phyloP scores from a whole-genome alignment of 1,140 invertebrate species.

The Drosophila gunungcola region DNA sequence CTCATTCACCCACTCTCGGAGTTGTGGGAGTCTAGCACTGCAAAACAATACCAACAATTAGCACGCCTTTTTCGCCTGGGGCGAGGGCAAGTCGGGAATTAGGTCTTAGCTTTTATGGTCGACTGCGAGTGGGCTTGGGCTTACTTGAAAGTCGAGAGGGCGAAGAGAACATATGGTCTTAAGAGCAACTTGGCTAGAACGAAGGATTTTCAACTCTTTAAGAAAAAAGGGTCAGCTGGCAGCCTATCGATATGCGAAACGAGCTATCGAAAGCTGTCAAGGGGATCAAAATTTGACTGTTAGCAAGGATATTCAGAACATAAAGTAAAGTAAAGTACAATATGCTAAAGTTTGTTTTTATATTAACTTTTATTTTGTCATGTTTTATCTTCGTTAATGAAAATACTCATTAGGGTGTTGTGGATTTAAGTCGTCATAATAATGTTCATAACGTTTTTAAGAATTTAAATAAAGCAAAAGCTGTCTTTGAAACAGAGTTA shows the following conservation, averaged over 20 bases:
- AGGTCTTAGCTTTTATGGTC: conserved; percentile 53
- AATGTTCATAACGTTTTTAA: no score
- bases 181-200: neutral
- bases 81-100: conserved; percentile 37
- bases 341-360: no score
- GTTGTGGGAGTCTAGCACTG: conserved; percentile 53
- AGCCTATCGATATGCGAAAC: conserved; percentile 20
- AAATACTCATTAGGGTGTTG: no score
- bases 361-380: no score
- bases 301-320: no score
- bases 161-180: conserved; percentile 17
- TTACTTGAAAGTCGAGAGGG: conserved; percentile 15
- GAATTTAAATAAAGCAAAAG: no score
- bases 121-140: conserved; percentile 30
- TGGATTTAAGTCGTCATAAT: no score
- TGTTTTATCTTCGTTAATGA: no score
- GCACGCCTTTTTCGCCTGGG: conserved; percentile 22
- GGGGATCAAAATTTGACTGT: neutral
- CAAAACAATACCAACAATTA: conserved; percentile 53
- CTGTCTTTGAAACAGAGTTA: no score
- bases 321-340: no score
- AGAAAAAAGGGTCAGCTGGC: conserved; percentile 13
- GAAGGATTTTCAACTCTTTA: conserved; percentile 6
- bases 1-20: conserved; percentile 16
- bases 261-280: neutral